Percentiles rank a stretch among this genome's conserved stretches.
Conservation (phyloP, 2,888 invertebrate species). For the Perizoma flavofasciatum region DNA sequence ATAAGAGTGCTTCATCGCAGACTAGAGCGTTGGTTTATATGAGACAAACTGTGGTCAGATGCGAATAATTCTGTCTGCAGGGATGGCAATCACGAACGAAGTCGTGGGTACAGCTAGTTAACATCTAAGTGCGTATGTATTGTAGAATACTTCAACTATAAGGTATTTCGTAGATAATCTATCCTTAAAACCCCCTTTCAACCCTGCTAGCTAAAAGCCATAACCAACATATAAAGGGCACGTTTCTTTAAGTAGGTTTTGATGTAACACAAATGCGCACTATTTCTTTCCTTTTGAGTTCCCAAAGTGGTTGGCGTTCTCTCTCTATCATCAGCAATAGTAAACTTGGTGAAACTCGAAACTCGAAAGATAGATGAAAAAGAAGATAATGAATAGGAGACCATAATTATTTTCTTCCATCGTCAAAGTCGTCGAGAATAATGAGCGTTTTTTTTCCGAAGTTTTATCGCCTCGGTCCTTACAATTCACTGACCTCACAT, state of each 20-base stretch:
- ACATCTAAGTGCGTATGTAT: conserved; percentile 3
- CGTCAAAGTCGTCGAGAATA: conserved; percentile 20
- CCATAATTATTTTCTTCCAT: conserved; percentile 14
- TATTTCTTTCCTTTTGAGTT: conserved; percentile 3
- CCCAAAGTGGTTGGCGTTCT: not conserved
- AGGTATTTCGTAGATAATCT: conserved; percentile 27
- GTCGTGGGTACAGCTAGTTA: too few relatives aligned
- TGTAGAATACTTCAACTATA: conserved; percentile 23
- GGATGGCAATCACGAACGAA: too few relatives aligned
- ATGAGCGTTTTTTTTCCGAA: conserved; percentile 26
- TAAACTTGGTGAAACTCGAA: not conserved
- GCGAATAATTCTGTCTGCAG: too few relatives aligned
- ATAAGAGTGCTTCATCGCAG: too few relatives aligned
- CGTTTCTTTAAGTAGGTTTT: conserved; percentile 27
- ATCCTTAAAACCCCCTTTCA: conserved; percentile 15
- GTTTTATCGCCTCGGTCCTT: conserved; percentile 32
- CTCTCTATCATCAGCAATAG: not conserved
- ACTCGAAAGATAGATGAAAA: not conserved
- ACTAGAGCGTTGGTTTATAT: too few relatives aligned
- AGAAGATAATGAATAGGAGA: not conserved
- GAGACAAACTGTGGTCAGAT: too few relatives aligned
- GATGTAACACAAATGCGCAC: conserved; percentile 15
- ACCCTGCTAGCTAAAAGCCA: conserved; percentile 26
- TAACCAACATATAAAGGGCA: conserved; percentile 25
- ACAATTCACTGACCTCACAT: conserved; percentile 55